Percentiles rank a stretch among this genome's conserved stretches.
phyloP scores from a whole-genome alignment of 2,797 vertebrate species.

The Pampus argenteus region DNA sequence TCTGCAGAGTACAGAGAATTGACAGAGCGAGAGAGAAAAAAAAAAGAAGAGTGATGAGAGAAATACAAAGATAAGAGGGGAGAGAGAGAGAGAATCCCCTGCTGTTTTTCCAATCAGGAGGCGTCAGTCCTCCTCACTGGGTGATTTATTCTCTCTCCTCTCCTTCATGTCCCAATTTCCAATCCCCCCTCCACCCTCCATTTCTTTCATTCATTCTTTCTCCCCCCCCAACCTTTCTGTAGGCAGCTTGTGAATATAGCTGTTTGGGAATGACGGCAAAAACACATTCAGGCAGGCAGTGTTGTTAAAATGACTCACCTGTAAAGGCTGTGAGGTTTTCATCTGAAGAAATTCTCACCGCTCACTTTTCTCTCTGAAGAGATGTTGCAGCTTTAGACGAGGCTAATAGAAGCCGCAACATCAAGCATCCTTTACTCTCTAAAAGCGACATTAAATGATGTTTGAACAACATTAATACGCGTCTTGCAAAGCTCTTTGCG shows the following conservation, averaged over 20 bases:
- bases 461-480: constrained; percentile 56
- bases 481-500: constrained; percentile 38
- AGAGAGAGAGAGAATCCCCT: constrained; percentile 51
- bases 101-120: constrained; percentile 78
- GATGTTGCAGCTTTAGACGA: constrained; percentile 26
- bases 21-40: constrained; percentile 10
- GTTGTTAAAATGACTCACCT: constrained; percentile 71
- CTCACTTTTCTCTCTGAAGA: constrained; percentile 32
- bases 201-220: constrained; percentile 68
- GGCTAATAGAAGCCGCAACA: constrained; percentile 11
- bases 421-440: constrained; percentile 57
- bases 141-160: constrained; percentile 75
- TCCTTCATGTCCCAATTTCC: constrained; percentile 74
- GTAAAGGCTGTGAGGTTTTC: constrained; percentile 40
- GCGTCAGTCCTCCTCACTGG: constrained; percentile 66
- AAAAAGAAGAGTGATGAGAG: constrained; percentile 42
- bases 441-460: constrained; percentile 69
- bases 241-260: constrained; percentile 54
- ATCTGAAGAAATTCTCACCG: constrained; percentile 24
- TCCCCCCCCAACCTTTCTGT: constrained; percentile 26
- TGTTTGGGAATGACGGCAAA: constrained; percentile 59
- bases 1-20: constrained; percentile 39
- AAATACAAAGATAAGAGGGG: constrained; percentile 62
- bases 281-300: constrained; percentile 26
- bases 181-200: constrained; percentile 30